Evolutionary conservation across 2,797 vertebrate species (phyloP).

Genomic region (Parambassis ranga): DNA sequence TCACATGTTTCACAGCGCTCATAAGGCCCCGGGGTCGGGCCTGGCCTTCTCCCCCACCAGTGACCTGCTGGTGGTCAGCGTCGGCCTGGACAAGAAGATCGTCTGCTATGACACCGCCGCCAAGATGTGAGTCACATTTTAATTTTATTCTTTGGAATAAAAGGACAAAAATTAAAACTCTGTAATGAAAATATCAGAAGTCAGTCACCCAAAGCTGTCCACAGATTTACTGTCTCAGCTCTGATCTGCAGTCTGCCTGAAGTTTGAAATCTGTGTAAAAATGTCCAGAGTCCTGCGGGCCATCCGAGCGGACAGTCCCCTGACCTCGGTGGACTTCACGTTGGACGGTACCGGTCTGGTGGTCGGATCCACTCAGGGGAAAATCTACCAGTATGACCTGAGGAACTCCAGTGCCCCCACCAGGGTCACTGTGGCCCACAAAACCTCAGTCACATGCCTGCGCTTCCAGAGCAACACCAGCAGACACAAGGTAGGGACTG

Average conservation of each 20-base stretch:
- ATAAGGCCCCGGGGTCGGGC: constrained; percentile 93
- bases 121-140: constrained; percentile 88
- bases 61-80: constrained; percentile 91
- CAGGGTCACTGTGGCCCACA: constrained; percentile 88
- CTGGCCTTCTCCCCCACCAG: constrained; percentile 95
- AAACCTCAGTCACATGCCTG: constrained; percentile 92
- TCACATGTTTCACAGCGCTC: constrained; percentile 87
- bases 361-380: constrained; percentile 92
- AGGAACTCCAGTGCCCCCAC: constrained; percentile 89
- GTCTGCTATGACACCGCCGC: constrained; percentile 94
- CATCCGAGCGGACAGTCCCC: constrained; percentile 87
- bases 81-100: constrained; percentile 97
- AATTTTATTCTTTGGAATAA: too few species aligned
- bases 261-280: neutral
- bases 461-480: constrained; percentile 83
- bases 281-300: constrained; percentile 85
- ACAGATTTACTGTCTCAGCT: too few species aligned
- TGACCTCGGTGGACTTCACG: constrained; percentile 93
- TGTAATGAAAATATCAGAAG: too few species aligned
- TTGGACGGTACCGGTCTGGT: constrained; percentile 92
- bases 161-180: too few species aligned
- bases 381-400: constrained; percentile 94
- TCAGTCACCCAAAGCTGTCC: too few species aligned
- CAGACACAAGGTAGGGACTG: constrained; percentile 75
- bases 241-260: neutral